A percentile compares a stretch with the other conserved stretches of the same genome.
Conservation (phyloP, 2,797 vertebrate genomes). For the Pseudomugil gertrudae region DNA sequence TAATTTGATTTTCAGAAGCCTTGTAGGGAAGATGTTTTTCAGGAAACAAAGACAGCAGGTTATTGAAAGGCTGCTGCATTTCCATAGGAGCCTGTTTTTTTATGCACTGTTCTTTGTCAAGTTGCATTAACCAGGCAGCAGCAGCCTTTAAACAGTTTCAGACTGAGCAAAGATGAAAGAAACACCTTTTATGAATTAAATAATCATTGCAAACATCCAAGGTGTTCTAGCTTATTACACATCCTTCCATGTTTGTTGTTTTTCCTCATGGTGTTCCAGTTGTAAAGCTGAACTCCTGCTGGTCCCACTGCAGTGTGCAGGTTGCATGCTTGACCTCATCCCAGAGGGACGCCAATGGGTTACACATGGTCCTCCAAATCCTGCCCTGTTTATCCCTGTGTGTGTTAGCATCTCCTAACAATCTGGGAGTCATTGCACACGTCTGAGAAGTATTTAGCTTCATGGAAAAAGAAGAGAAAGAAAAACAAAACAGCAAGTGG, state of each 20-base stretch:
- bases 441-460: conserved; percentile 70
- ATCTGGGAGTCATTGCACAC: conserved; percentile 77
- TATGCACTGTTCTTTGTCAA: conserved; percentile 4
- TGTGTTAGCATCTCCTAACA: conserved; percentile 64
- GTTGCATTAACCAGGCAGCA: background rate
- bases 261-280: conserved; percentile 47
- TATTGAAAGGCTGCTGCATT: background rate
- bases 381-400: conserved; percentile 25
- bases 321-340: conserved; percentile 75
- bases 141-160: conserved; percentile 14
- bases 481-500: conserved; percentile 19
- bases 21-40: conserved; percentile 1
- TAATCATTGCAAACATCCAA: conserved; percentile 17
- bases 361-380: conserved; percentile 69
- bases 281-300: conserved; percentile 64
- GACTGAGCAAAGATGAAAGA: conserved; percentile 36
- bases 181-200: conserved; percentile 61
- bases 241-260: conserved; percentile 38
- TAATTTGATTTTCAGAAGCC: background rate
- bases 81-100: conserved; percentile 7
- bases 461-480: conserved; percentile 15
- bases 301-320: conserved; percentile 64
- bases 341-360: conserved; percentile 67
- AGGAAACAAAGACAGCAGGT: background rate
- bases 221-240: conserved; percentile 54